These are phyloP conservation scores for Theretra japonica DNA, from an alignment of 2,888 invertebrate genomes.

Conservation along the genomic window DNA sequence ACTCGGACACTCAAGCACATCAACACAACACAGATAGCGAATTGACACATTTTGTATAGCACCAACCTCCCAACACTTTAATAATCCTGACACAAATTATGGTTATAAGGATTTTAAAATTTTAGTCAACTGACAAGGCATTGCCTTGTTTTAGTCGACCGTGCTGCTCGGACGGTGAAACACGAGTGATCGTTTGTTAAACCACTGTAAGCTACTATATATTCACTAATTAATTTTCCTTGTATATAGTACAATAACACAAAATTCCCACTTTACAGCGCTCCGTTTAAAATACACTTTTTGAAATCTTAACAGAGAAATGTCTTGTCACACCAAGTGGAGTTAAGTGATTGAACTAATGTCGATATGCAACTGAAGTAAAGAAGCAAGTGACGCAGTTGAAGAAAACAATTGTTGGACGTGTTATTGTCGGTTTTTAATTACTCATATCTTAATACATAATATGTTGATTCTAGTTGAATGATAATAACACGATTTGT, in stretches of 20 bases:
- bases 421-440: too few relatives aligned
- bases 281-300: neutral
- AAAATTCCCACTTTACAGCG: neutral
- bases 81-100: constrained; percentile 2
- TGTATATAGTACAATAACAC: neutral
- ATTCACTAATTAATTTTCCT: constrained; percentile 20
- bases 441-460: neutral
- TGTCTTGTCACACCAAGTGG: neutral
- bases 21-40: neutral
- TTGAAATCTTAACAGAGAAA: neutral
- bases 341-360: neutral
- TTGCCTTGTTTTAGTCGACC: constrained; percentile 45
- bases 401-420: too few relatives aligned
- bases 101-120: constrained; percentile 27
- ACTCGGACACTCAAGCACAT: neutral
- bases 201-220: neutral
- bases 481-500: too few relatives aligned
- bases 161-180: constrained; percentile 33
- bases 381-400: neutral
- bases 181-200: constrained; percentile 34
- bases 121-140: constrained; percentile 48
- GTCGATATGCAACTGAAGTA: neutral
- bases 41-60: neutral
- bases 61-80: neutral
- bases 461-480: too few relatives aligned